A percentile compares a stretch with the other conserved stretches of the same genome.
Conservation (phyloP, 2,113 vertebrate species). For the Tinamus guttatus region DNA sequence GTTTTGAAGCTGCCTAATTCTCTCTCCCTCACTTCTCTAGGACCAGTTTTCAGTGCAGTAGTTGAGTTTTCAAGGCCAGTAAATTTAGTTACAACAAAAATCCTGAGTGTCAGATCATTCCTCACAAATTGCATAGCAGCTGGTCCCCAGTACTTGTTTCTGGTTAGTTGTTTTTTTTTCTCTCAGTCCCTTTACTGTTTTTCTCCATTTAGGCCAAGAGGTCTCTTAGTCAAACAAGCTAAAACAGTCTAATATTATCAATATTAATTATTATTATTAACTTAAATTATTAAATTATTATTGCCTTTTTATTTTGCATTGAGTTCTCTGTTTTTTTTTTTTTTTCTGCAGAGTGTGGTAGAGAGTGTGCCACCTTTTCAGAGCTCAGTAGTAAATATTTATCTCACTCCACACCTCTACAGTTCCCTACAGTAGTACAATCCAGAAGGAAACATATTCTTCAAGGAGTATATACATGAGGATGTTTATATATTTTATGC, state of each 20-base stretch:
- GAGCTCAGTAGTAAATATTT: not conserved
- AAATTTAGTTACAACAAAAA: not conserved
- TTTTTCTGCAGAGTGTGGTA: not conserved
- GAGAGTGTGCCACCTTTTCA: not conserved
- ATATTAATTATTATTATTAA: not conserved
- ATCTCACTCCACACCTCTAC: not conserved
- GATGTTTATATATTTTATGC: not conserved
- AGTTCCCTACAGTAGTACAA: not conserved
- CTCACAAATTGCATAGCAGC: not conserved
- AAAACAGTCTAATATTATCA: not conserved
- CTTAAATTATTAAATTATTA: not conserved
- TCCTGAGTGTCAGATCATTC: not conserved
- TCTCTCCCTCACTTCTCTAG: not conserved
- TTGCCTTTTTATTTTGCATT: not conserved
- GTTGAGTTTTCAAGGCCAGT: not conserved
- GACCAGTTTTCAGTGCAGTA: not conserved
- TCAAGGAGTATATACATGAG: not conserved
- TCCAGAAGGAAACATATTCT: not conserved
- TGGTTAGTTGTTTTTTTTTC: not conserved
- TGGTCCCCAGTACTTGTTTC: not conserved
- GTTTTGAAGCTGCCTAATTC: not conserved
- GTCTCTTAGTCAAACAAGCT: not conserved
- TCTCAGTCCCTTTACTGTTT: not conserved
- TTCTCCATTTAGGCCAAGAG: not conserved
- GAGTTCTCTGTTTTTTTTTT: not conserved